These are phyloP conservation scores for Scaeva pyrastri DNA, from an alignment of 2,888 invertebrate species.

Conservation along the genomic window DNA sequence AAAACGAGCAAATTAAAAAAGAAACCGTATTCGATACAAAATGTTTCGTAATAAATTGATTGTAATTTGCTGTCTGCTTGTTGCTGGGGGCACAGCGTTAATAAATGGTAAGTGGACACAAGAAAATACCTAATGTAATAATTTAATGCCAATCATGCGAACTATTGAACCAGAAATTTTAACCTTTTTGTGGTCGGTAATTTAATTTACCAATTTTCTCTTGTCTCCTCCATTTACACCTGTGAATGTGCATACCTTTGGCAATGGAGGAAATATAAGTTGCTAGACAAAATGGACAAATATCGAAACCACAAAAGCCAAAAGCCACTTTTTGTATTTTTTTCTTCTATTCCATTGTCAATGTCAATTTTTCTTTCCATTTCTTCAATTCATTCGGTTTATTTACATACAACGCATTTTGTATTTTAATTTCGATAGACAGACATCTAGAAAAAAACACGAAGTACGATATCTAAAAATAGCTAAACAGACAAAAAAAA, in stretches of 20 bases:
- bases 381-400: neutral
- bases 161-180: slow-evolving; percentile 10
- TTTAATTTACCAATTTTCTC: neutral
- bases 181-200: slow-evolving; percentile 18
- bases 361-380: slow-evolving; percentile 14
- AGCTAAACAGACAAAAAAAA: slow-evolving; percentile 1
- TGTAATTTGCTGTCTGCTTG: slow-evolving; percentile 67
- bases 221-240: neutral
- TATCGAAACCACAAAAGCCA: slow-evolving; percentile 12
- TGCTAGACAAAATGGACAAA: neutral
- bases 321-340: slow-evolving; percentile 17
- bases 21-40: neutral
- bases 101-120: slow-evolving; percentile 64
- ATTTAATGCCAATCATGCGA: neutral
- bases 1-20: slow-evolving; percentile 7
- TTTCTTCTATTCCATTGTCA: slow-evolving; percentile 30
- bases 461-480: slow-evolving; percentile 53
- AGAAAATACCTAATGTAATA: neutral
- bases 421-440: neutral
- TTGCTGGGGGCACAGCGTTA: slow-evolving; percentile 59
- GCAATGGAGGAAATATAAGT: neutral
- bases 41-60: slow-evolving; percentile 73
- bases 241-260: neutral
- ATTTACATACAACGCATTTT: slow-evolving; percentile 19
- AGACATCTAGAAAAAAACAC: neutral